A percentile compares a stretch with the other conserved stretches of the same genome.
These are phyloP conservation scores for Diplosoma virens DNA, from an alignment of 23 tunicate genomes.

Conservation along the genomic window DNA sequence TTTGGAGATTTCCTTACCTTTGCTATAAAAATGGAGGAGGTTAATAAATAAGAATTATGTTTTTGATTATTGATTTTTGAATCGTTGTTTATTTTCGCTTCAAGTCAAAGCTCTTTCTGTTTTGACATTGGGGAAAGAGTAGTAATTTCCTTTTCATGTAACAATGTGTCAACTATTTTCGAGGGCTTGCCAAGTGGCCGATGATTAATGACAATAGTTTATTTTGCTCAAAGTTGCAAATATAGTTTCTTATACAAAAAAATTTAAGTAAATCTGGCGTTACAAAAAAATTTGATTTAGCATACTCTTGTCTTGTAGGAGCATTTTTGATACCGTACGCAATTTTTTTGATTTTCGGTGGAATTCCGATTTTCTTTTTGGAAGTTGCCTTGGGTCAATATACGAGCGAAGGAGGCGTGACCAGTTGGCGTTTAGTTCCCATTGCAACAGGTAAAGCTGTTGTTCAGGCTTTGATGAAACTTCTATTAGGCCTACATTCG, in stretches of 20 bases:
- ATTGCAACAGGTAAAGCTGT: slow-evolving; percentile 70
- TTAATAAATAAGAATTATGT: slow-evolving; percentile 2
- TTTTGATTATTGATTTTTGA: not conserved
- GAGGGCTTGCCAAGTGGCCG: too few relatives aligned
- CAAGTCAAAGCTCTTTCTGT: not conserved
- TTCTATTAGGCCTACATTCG: too few relatives aligned
- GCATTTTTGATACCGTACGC: slow-evolving; percentile 94
- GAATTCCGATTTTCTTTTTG: slow-evolving; percentile 96
- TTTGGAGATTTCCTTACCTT: slow-evolving; percentile 99
- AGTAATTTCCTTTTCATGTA: not conserved
- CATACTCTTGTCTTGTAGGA: slow-evolving; percentile 42
- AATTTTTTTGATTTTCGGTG: slow-evolving; percentile 86
- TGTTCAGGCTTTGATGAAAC: too few relatives aligned
- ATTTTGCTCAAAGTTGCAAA: too few relatives aligned
- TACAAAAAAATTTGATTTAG: too few relatives aligned
- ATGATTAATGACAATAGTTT: too few relatives aligned
- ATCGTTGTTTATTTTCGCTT: not conserved
- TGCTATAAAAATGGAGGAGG: slow-evolving; percentile 99
- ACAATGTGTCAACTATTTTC: not conserved
- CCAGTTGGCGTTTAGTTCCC: slow-evolving; percentile 93
- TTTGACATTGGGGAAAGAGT: not conserved
- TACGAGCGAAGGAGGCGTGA: slow-evolving; percentile 94
- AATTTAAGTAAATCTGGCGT: too few relatives aligned
- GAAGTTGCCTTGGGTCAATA: slow-evolving; percentile 97
- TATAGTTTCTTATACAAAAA: too few relatives aligned